A percentile compares a stretch with the other conserved stretches of the same genome.
phyloP scores from a whole-genome alignment of 2,113 vertebrate genomes.

The Colaptes auratus region DNA sequence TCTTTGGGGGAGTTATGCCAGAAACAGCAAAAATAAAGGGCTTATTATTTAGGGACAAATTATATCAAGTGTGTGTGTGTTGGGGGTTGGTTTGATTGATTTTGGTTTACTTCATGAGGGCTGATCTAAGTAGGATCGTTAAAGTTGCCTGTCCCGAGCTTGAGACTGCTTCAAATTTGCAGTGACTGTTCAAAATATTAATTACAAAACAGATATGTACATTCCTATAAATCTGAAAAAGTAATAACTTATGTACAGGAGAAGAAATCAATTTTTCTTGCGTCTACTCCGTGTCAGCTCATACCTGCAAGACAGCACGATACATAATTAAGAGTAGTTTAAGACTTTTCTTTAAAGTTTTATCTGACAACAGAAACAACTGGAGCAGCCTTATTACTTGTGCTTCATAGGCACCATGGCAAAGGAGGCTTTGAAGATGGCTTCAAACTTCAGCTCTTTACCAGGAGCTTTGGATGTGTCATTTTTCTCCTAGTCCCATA shows the following conservation, averaged over 20 bases:
- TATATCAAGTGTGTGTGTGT: neutral
- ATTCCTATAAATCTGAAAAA: constrained; percentile 6
- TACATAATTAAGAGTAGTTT: neutral
- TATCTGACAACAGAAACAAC: neutral
- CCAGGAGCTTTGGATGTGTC: rapidly evolving
- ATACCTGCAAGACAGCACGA: constrained; percentile 73
- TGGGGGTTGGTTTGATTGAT: neutral
- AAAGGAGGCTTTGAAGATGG: neutral
- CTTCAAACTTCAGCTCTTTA: neutral
- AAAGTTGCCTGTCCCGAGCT: constrained; percentile 1
- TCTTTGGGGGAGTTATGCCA: neutral
- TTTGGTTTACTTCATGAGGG: neutral
- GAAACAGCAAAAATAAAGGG: neutral
- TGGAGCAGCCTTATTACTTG: neutral
- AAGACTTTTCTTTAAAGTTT: neutral
- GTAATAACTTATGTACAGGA: neutral
- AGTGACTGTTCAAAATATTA: constrained; percentile 23
- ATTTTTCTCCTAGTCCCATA: neutral
- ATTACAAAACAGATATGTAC: constrained; percentile 67
- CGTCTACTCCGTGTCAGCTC: constrained; percentile 74
- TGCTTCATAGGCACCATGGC: neutral
- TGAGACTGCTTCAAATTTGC: constrained; percentile 11
- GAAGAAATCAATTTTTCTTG: constrained; percentile 62
- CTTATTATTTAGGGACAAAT: neutral
- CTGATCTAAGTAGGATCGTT: neutral